A percentile compares a stretch with the other conserved stretches of the same genome.
Evolutionary conservation across 2,113 vertebrate species (phyloP).

Genomic region (Lophura nycthemera): DNA sequence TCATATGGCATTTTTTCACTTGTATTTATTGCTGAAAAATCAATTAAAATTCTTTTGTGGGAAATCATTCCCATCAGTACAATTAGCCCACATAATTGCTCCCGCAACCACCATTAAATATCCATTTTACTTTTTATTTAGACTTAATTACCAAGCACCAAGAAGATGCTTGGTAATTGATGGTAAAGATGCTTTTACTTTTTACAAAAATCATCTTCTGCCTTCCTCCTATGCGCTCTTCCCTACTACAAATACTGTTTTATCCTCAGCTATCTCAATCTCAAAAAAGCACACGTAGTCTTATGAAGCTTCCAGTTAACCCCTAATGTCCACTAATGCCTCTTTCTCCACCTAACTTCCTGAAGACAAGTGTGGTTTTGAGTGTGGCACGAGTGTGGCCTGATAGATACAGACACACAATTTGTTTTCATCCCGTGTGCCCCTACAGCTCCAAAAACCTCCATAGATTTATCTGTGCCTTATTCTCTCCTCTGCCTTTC

Average conservation of each 20-base stretch:
- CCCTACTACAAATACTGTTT: neutral
- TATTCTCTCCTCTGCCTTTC: neutral
- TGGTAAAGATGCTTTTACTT: neutral
- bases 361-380: neutral
- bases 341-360: neutral
- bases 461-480: neutral
- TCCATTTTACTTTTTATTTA: slow-evolving; percentile 54
- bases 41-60: slow-evolving; percentile 9
- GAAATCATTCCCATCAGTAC: slow-evolving; percentile 27
- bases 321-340: neutral
- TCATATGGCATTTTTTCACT: neutral
- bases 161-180: neutral
- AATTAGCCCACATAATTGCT: slow-evolving; percentile 30
- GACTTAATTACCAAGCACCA: slow-evolving; percentile 16
- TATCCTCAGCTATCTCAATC: neutral
- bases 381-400: neutral
- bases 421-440: accelerated
- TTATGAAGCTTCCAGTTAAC: neutral
- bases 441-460: neutral
- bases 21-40: neutral
- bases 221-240: neutral
- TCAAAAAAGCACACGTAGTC: neutral
- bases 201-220: neutral
- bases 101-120: slow-evolving; percentile 43
- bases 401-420: neutral